Base-by-base conservation (phyloP, 1,140 invertebrate genomes). In the Ostrea denselamellosa region DNA sequence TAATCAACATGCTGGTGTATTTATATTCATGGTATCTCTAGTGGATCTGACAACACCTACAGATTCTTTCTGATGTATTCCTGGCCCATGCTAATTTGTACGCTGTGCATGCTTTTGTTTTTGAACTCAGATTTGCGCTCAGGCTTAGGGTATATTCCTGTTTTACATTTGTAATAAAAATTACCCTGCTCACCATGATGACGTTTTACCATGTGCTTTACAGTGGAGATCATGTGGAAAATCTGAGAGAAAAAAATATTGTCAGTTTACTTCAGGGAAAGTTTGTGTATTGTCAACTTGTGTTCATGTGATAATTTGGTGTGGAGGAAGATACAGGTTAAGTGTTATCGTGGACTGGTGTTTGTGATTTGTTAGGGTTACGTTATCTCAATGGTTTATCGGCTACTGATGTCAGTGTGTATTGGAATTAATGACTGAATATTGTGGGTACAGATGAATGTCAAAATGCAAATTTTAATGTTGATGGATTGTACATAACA, bases 81-180 rank as follows among this genome's bases (percentile, higher is more conserved):
- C 68, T 25, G 0, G 22, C 68, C 12, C 28, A 77, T 8, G 68
- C 68, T 77, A 77, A 77, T 77, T 77, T 77, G 14, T 34, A 34
- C 68, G 68, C 22, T 25, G 68, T 77, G 68, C 68, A 77, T 77
- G 68, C 28, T 25, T 77, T 77, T 77, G 68, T 77, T 34, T 77
- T 62, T 28, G 12, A 10, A 14, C 22, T 14, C 68, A 12, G 68
- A 14, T 77, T 34, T 25, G 28, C 68, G 25, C 68, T 25, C 68
- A 28, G 14, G 68, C 68, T 77, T 17, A 25, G 68, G 25, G 68
- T n/a, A 62, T 14, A 77, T 77, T 28, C 25, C 14, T 77, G 28
- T 77, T 62, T 28, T 77, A 28, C 12, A 77, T 77, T 25, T 77
- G 68, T 77, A 10, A 77, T 77, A 77, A 34, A 62, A 25, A 77